Percentiles rank a stretch among this genome's conserved stretches.
phyloP scores from a whole-genome alignment of 2,113 vertebrate species.

The Caloenas nicobarica region DNA sequence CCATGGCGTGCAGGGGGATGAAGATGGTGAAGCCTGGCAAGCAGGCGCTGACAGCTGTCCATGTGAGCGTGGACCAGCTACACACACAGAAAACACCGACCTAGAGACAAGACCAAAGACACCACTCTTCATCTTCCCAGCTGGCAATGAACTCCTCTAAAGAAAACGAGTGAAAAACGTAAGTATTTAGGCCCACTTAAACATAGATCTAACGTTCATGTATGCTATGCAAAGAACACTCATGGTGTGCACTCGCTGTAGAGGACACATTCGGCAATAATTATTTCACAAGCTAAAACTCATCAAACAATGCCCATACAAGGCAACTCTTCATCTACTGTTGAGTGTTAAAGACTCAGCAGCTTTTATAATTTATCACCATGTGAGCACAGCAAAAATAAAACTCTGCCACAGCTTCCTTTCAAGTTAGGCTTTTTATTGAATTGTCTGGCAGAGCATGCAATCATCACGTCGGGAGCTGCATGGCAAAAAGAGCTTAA shows the following conservation, averaged over 20 bases:
- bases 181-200: background rate
- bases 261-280: conserved; percentile 15
- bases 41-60: background rate
- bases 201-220: background rate
- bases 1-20: background rate
- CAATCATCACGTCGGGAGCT: background rate
- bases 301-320: conserved; percentile 43
- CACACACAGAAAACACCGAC: fast-evolving
- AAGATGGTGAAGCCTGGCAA: background rate
- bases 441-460: background rate
- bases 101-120: background rate
- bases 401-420: conserved; percentile 6
- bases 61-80: fast-evolving
- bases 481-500: conserved; percentile 1
- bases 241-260: background rate
- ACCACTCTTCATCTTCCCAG: background rate
- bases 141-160: background rate
- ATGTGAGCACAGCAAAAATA: conserved; percentile 8
- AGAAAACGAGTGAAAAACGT: background rate
- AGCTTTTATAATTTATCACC: conserved; percentile 45
- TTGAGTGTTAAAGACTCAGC: background rate
- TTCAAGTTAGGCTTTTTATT: conserved; percentile 30
- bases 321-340: conserved; percentile 34
- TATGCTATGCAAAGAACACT: background rate
- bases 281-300: conserved; percentile 30